These are phyloP conservation scores for Drosophila stalkeri DNA, from an alignment of 2,888 invertebrate genomes.

Conservation along the genomic window DNA sequence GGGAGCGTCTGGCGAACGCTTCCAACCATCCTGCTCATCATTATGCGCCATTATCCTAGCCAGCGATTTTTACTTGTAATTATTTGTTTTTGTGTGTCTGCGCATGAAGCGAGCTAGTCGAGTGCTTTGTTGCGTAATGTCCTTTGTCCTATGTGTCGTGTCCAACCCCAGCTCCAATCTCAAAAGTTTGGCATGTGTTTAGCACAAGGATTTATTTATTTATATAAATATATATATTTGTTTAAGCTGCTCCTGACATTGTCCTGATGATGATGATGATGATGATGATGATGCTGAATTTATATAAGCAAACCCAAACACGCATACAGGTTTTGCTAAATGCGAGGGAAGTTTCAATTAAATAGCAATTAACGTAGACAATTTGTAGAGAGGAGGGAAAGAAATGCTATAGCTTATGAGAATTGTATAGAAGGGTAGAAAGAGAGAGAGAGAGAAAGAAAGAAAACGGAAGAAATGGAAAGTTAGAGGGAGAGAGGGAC, in stretches of 20 bases:
- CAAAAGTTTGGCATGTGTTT: conserved; percentile 56
- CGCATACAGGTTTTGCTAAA: conserved; percentile 18
- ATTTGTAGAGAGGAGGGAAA: not conserved
- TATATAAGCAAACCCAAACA: conserved; percentile 60
- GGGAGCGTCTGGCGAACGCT: conserved; percentile 65
- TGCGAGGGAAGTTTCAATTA: conserved; percentile 27
- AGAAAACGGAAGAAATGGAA: not conserved
- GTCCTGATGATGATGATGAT: conserved; percentile 55
- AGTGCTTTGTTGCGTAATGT: conserved; percentile 70
- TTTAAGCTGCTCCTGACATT: conserved; percentile 76
- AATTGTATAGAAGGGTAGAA: not conserved
- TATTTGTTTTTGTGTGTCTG: conserved; percentile 80
- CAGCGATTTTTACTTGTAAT: conserved; percentile 80
- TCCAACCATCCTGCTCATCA: conserved; percentile 56
- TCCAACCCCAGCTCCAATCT: not conserved
- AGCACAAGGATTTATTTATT: conserved; percentile 55
- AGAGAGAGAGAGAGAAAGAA: not conserved
- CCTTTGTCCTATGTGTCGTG: conserved; percentile 61
- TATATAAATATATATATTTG: conserved; percentile 55
- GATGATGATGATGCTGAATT: conserved; percentile 64
- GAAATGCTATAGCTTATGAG: not conserved
- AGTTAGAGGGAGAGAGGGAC: not conserved
- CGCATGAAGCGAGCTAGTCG: conserved; percentile 61
- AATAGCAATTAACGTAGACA: not conserved
- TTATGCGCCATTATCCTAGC: conserved; percentile 74